These are phyloP conservation scores for Apeira syringaria DNA, from an alignment of 2,888 invertebrate genomes.

Conservation along the genomic window DNA sequence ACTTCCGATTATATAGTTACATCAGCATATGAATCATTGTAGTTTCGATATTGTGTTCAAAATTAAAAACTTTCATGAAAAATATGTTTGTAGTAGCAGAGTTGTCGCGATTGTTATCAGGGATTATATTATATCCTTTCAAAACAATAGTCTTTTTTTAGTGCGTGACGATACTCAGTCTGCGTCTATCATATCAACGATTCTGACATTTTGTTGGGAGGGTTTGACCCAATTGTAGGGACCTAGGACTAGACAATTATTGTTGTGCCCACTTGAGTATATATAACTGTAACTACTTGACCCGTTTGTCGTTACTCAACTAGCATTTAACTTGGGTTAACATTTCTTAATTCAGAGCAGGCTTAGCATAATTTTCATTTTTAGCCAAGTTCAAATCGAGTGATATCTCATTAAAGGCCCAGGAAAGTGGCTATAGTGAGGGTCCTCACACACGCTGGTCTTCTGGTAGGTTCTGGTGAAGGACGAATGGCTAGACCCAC, in stretches of 20 bases:
- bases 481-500: no score
- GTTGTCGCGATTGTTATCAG: slow-evolving; percentile 3
- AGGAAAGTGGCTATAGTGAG: no score
- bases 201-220: slow-evolving; percentile 13
- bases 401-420: no score
- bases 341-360: no score
- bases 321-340: no score
- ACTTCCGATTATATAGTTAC: slow-evolving; percentile 7
- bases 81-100: background rate
- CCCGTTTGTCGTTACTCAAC: background rate
- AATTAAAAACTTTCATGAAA: background rate
- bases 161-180: background rate
- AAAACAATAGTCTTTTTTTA: background rate
- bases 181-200: slow-evolving; percentile 6
- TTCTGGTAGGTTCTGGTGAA: no score
- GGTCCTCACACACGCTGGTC: no score
- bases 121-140: slow-evolving; percentile 3
- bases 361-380: no score
- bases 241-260: slow-evolving; percentile 17
- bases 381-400: no score
- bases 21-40: slow-evolving; percentile 13
- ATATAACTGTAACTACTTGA: slow-evolving; percentile 22
- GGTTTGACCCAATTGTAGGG: slow-evolving; percentile 17
- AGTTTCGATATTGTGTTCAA: background rate
- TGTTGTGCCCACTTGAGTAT: slow-evolving; percentile 14